Conservation (phyloP, 2,797 vertebrate species). For the Gambelia wislizenii region DNA sequence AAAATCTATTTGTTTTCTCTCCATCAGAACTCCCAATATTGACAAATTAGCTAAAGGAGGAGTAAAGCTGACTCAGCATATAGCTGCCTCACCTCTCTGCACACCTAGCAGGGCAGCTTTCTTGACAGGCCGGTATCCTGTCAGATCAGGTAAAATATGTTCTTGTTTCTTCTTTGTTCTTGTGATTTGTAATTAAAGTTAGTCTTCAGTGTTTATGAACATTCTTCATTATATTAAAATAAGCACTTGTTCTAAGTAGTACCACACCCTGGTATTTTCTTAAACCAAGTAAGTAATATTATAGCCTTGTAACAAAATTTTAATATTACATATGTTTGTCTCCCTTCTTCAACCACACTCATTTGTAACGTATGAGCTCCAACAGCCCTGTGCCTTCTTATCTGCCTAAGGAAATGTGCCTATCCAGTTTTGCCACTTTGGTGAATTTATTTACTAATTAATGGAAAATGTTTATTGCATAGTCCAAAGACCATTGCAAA, state of each 20-base stretch:
- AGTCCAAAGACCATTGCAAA: no score
- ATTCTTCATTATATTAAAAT: not conserved
- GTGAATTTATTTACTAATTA: not conserved
- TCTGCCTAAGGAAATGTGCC: not conserved
- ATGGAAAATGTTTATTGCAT: no score
- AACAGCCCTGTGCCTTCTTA: not conserved
- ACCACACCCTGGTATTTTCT: not conserved
- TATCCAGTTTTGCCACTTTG: not conserved
- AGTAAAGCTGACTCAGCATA: conserved; percentile 79
- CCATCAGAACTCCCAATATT: conserved; percentile 81
- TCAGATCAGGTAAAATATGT: conserved; percentile 78
- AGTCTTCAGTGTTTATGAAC: not conserved
- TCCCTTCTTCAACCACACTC: not conserved
- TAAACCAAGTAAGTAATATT: not conserved
- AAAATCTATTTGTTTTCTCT: not conserved
- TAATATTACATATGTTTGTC: not conserved
- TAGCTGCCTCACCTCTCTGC: conserved; percentile 80
- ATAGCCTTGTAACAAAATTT: not conserved
- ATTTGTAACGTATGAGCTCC: not conserved
- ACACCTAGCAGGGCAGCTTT: conserved; percentile 83
- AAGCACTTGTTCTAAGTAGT: not conserved
- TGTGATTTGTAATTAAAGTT: not conserved
- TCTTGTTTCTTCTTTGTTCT: not conserved
- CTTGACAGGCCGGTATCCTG: conserved; percentile 80
- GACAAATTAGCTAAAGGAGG: conserved; percentile 78